Evolutionary conservation across 2,888 invertebrate genomes (phyloP), one percentile per base, ranked within the genome.

Genomic region (Gryllus longicercus): DNA sequence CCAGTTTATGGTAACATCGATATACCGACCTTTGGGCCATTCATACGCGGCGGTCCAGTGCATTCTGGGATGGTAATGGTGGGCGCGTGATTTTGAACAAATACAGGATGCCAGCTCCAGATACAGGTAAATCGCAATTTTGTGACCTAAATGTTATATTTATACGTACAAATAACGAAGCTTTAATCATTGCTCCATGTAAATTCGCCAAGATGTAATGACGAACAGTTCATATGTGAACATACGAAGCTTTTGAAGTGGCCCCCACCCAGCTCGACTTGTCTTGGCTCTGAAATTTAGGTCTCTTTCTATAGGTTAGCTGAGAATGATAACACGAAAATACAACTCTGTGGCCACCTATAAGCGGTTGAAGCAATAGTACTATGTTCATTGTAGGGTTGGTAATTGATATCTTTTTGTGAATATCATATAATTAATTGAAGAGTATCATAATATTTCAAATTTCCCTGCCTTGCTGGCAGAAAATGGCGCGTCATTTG

Each of bases 51-150:
- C 85, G 84, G 84, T 84, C 84, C 85, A 84, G 83, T 85, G 87
- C 85, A 87, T 84, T 85, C 83, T 86, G 87, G 87, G 86, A 85
- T 84, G 85, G 86, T 84, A 87, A 88, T 88, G 88, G 87, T 87
- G 87, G 88, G 88, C 88, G 88, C 88, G 88, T 88, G 87, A 88
- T 88, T 88, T 88, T 88, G 87, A 88, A 88, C 88, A 87, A 86
- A 86, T 86, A 86, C 85, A 84, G 84, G 84, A 83, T 85, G 84
- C 85, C 82, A 82, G 78, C 81, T 82, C 80, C 83, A 81, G 80
- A 81, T 82, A 80, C 83, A 83, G 81, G 83, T 84, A 83, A 83
- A 78, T 80, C 63, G 75, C 77, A 77, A 77, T 74, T 81, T 79
- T 77, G 75, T 79, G 79, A 50, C 38, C n/a, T 63, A 63, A 18